phyloP scores from a whole-genome alignment of 2,113 vertebrate genomes.

The Tragelaphus scriptus region DNA sequence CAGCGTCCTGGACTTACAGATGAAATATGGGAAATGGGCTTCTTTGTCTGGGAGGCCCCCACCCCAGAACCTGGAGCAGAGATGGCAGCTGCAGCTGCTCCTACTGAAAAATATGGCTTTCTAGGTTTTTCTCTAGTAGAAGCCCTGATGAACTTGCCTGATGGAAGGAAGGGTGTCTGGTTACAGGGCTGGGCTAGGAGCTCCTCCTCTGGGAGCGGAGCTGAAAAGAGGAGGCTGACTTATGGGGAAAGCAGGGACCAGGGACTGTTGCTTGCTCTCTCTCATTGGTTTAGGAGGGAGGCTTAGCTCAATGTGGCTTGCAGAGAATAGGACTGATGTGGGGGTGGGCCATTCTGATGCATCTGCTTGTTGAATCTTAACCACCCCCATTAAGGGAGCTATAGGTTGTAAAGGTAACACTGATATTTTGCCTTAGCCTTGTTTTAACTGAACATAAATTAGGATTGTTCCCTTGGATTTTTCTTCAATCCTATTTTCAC shows the following conservation, averaged over 20 bases:
- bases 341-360: not conserved
- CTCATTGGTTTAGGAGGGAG: not conserved
- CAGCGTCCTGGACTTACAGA: constrained; percentile 73
- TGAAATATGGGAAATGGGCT: constrained; percentile 77
- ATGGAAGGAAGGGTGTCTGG: not conserved
- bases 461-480: not conserved
- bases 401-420: not conserved
- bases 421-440: not conserved
- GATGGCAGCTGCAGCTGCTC: not conserved
- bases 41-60: constrained; percentile 13
- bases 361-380: not conserved
- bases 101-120: not conserved
- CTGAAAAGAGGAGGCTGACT: not conserved
- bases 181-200: not conserved
- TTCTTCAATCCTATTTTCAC: not conserved
- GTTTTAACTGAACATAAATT: not conserved
- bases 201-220: not conserved
- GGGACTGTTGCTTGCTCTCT: not conserved
- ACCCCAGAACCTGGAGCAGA: not conserved
- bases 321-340: not conserved
- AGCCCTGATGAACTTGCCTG: not conserved
- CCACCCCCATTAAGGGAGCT: not conserved
- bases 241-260: accelerated
- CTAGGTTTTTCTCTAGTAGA: constrained; percentile 1
- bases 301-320: not conserved